phyloP scores from a whole-genome alignment of 2,888 invertebrate species.

The Argyresthia goedartella region DNA sequence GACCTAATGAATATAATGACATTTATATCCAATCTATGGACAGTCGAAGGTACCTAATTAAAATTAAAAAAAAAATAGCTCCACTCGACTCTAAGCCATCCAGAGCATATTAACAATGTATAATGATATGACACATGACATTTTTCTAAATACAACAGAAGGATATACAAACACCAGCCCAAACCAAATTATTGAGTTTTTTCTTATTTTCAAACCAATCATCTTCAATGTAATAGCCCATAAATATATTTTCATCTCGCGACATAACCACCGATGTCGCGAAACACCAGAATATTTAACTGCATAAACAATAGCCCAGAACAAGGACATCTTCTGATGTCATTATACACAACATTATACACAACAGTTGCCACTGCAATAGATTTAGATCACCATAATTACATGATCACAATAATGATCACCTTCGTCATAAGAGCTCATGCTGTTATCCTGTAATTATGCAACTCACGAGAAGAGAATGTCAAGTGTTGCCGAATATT shows the following conservation, averaged over 20 bases:
- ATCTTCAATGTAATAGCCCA: constrained; percentile 4
- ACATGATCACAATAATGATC: background rate
- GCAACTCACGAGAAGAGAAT: constrained; percentile 27
- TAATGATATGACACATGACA: constrained; percentile 48
- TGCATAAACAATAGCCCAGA: constrained; percentile 60
- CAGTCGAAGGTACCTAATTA: no score
- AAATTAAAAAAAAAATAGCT: no score
- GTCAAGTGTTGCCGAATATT: constrained; percentile 70
- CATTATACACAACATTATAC: constrained; percentile 22
- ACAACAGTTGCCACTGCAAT: constrained; percentile 54
- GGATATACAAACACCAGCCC: constrained; percentile 52
- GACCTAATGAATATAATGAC: constrained; percentile 7
- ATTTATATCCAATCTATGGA: no score
- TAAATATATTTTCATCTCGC: constrained; percentile 2
- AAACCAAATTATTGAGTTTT: constrained; percentile 36
- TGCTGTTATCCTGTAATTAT: background rate
- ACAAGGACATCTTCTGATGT: constrained; percentile 21
- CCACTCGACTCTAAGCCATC: no score
- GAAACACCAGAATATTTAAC: constrained; percentile 23
- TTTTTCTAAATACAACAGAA: constrained; percentile 31
- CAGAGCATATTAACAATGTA: constrained; percentile 17
- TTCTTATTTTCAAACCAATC: constrained; percentile 24
- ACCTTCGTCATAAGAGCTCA: constrained; percentile 1
- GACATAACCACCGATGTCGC: background rate
- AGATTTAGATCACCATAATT: constrained; percentile 37